Evolutionary conservation across 2,888 invertebrate genomes (phyloP).

Genomic region (Laspeyria flexula): DNA sequence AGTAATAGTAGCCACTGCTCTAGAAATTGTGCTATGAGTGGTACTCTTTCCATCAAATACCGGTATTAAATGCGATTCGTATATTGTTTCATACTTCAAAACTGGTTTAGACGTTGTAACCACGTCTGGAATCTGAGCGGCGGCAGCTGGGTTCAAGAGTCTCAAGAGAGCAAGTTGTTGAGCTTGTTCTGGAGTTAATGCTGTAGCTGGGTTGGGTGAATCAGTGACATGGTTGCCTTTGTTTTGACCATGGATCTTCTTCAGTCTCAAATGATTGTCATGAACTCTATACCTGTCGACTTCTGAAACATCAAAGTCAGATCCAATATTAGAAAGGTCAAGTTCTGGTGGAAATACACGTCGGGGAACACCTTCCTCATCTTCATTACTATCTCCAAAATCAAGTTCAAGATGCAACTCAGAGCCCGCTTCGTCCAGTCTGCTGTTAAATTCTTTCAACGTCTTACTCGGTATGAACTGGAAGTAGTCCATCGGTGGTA

Average conservation of each 20-base stretch:
- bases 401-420: constrained; percentile 94
- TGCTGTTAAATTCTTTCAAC: constrained; percentile 94
- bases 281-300: constrained; percentile 87
- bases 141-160: constrained; percentile 89
- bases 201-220: constrained; percentile 78
- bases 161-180: constrained; percentile 91
- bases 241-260: constrained; percentile 79
- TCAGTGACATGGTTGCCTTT: constrained; percentile 82
- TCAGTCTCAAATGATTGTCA: constrained; percentile 83
- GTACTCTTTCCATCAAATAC: constrained; percentile 91
- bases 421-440: constrained; percentile 95
- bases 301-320: constrained; percentile 89
- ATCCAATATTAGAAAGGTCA: constrained; percentile 90
- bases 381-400: constrained; percentile 92
- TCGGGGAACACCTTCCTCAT: constrained; percentile 79
- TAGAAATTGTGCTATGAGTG: constrained; percentile 91
- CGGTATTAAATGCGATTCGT: constrained; percentile 93
- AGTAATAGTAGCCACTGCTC: constrained; percentile 91
- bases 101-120: constrained; percentile 93
- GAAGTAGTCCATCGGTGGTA: constrained; percentile 94
- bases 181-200: constrained; percentile 89
- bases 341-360: constrained; percentile 88
- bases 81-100: constrained; percentile 91
- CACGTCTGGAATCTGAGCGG: constrained; percentile 88
- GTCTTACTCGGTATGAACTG: constrained; percentile 95